A percentile compares a stretch with the other conserved stretches of the same genome.
Evolutionary conservation across 2,113 vertebrate species (phyloP).

Genomic region (Pycnonotus jocosus): DNA sequence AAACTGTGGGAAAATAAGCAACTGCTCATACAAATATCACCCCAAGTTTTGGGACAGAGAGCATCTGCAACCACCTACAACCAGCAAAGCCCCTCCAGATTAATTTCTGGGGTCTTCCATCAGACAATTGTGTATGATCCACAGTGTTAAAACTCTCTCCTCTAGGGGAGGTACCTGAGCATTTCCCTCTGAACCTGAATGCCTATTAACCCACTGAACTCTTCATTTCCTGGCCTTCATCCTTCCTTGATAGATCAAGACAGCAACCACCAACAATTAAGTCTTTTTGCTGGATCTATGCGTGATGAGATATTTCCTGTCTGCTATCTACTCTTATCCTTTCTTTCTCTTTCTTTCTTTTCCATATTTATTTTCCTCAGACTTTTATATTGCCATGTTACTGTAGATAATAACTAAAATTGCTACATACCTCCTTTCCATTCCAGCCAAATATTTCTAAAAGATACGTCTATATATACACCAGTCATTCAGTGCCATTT

Average conservation of each 20-base stretch:
- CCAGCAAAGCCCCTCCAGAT: background rate
- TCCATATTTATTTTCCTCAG: background rate
- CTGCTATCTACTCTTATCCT: background rate
- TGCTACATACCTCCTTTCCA: background rate
- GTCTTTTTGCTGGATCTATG: background rate
- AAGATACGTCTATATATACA: rapidly evolving
- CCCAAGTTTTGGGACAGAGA: background rate
- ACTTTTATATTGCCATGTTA: background rate
- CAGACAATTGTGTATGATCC: background rate
- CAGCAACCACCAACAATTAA: background rate
- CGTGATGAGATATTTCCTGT: background rate
- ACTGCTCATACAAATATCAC: background rate
- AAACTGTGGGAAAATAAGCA: background rate
- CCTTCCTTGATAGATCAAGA: background rate
- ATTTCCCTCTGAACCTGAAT: background rate
- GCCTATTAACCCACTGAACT: too few species aligned
- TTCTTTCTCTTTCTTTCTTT: background rate
- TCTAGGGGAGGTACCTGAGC: background rate
- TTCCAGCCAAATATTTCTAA: background rate
- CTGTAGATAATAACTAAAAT: background rate
- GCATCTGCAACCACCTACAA: too few species aligned
- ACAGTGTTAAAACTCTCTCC: background rate
- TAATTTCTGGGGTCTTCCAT: background rate
- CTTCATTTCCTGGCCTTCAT: background rate
- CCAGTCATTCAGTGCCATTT: background rate